Evolutionary conservation across 2,888 invertebrate species (phyloP).

Genomic region (Amphipoea lucens): DNA sequence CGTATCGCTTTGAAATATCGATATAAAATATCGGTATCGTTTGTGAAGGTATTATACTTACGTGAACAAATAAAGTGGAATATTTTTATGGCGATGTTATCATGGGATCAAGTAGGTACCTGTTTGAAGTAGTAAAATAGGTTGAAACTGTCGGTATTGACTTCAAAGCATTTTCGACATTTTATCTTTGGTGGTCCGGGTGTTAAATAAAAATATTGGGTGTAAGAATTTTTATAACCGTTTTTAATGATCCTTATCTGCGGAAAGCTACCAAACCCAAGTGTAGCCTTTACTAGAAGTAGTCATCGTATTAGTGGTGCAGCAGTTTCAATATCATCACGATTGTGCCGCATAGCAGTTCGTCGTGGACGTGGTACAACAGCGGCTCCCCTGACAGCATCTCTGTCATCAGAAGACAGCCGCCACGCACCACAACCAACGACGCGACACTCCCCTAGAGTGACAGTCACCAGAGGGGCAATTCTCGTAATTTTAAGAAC

Average conservation of each 20-base stretch:
- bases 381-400: not conserved
- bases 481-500: too few species aligned
- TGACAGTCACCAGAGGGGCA: too few species aligned
- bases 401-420: not conserved
- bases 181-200: constrained; percentile 35
- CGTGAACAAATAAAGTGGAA: constrained; percentile 63
- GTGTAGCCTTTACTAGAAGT: not conserved
- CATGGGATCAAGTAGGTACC: constrained; percentile 21
- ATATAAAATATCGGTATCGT: constrained; percentile 59
- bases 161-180: constrained; percentile 16
- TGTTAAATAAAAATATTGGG: constrained; percentile 37
- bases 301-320: not conserved
- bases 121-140: constrained; percentile 34
- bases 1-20: constrained; percentile 59
- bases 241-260: constrained; percentile 22
- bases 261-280: not conserved
- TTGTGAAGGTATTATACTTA: constrained; percentile 49
- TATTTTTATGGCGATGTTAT: constrained; percentile 61
- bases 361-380: not conserved
- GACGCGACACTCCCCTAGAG: too few species aligned
- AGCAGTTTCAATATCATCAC: not conserved
- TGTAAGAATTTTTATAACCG: constrained; percentile 40
- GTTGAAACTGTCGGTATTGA: constrained; percentile 11
- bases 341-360: not conserved
- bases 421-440: too few species aligned